Conservation (phyloP, 2,888 invertebrate species). For the Andrena bucephala region DNA sequence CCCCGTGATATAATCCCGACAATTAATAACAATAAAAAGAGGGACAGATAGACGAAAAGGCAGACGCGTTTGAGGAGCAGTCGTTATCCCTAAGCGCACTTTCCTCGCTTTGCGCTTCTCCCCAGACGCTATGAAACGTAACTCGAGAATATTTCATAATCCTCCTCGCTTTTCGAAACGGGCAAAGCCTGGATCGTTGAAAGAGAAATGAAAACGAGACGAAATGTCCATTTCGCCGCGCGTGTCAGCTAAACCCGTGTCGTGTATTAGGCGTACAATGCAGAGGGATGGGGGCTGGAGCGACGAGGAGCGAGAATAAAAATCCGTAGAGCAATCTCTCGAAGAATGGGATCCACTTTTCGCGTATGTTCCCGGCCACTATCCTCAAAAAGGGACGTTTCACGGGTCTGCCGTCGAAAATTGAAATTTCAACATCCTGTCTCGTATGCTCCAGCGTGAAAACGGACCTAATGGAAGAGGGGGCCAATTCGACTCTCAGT, state of each 20-base stretch:
- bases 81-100: slow-evolving; percentile 14
- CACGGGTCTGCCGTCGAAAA: neutral
- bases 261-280: neutral
- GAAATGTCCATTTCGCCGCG: slow-evolving; percentile 10
- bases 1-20: neutral
- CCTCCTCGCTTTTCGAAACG: neutral
- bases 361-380: neutral
- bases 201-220: neutral
- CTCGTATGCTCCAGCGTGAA: slow-evolving; percentile 83
- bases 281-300: neutral
- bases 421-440: slow-evolving; percentile 50
- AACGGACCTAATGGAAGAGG: slow-evolving; percentile 86
- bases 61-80: slow-evolving; percentile 30
- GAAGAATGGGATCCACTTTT: slow-evolving; percentile 24
- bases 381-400: neutral
- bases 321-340: slow-evolving; percentile 5
- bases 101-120: neutral
- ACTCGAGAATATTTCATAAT: slow-evolving; percentile 23
- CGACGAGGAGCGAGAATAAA: neutral
- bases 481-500: slow-evolving; percentile 86
- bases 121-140: neutral
- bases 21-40: slow-evolving; percentile 47
- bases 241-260: neutral
- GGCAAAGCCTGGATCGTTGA: neutral
- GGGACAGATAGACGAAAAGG: neutral